Conservation (phyloP, 1,140 invertebrate genomes). For the Neocloeon triangulifer region DNA sequence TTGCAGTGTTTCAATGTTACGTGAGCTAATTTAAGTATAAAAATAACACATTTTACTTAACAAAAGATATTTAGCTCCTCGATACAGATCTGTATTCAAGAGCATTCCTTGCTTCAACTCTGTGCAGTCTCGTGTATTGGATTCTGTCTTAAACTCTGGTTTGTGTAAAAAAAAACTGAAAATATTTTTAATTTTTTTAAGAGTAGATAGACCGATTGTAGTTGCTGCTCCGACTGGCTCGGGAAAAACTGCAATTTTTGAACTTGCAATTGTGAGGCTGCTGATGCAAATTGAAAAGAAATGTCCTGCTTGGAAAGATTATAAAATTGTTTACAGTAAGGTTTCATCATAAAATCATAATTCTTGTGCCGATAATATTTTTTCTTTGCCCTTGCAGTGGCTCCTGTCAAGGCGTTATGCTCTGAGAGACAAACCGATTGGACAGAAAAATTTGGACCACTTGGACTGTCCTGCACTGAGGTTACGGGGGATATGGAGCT, state of each 20-base stretch:
- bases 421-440: conserved; percentile 45
- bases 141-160: conserved; percentile 38
- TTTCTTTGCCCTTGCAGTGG: conserved; percentile 29
- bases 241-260: conserved; percentile 63
- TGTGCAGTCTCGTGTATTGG: conserved; percentile 43
- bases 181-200: neutral
- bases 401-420: conserved; percentile 58
- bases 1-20: too few relatives aligned
- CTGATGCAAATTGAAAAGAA: conserved; percentile 24
- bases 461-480: conserved; percentile 38
- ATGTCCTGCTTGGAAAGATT: conserved; percentile 14
- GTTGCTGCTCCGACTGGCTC: conserved; percentile 58
- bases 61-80: conserved; percentile 15
- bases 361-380: conserved; percentile 1
- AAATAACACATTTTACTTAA: too few relatives aligned
- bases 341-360: conserved; percentile 3
- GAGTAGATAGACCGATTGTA: conserved; percentile 40
- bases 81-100: conserved; percentile 30
- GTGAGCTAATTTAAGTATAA: too few relatives aligned
- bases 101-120: conserved; percentile 41
- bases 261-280: conserved; percentile 47
- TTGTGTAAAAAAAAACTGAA: neutral
- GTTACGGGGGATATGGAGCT: conserved; percentile 49
- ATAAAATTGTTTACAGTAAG: conserved; percentile 43
- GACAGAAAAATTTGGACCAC: conserved; percentile 37